Base-by-base conservation (phyloP, 2,888 invertebrate genomes). In the Phyto melanocephala region DNA sequence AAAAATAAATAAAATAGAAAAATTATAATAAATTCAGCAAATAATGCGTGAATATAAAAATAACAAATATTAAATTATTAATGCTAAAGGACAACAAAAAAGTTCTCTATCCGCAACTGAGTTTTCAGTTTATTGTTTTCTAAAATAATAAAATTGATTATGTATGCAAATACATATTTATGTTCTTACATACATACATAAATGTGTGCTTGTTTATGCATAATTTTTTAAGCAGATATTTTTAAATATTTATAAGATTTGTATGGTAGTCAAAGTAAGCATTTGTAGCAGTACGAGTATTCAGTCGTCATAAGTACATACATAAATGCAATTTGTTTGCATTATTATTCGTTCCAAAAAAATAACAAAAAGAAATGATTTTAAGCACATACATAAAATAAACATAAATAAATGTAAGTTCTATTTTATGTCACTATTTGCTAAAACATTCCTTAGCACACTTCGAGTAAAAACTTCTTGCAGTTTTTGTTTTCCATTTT, bases 101-200 rank as follows among this genome's bases (percentile, higher is more conserved):
- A n/a, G n/a, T n/a, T n/a, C n/a, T n/a, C 40, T 11, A 40, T n/a
- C n/a, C 11, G 13, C n/a, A 13, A 40, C 4, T 35, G n/a, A 42
- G 40, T 42, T n/a, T 20, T 52, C 50, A 24, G 50, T 52, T 52
- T 22, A 52, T 52, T 52, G 50, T 52, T 52, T 47, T 52, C 6
- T 13, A n/a, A 52, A 52, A 52, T 52, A 52, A 52, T 52, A 10
- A 52, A 22, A 52, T 52, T 52, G 11, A 52, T 52, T 52, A 52
- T 52, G 50, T 22, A 52, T 52, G 50, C 50, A 22, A 52, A 52
- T 24, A 52, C 22, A 6, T n/a, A 42, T 42, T 4, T 6, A 42
- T n/a, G 40, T 42, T 1, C n/a, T 40, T n/a, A 6, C 11, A 40
- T n/a, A 6, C n/a, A n/a, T n/a, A n/a, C n/a, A n/a, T n/a, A n/a